Evolutionary conservation across 2,888 invertebrate species (phyloP), one percentile per base, ranked within the genome.

Genomic region (Deilephila elpenor): DNA sequence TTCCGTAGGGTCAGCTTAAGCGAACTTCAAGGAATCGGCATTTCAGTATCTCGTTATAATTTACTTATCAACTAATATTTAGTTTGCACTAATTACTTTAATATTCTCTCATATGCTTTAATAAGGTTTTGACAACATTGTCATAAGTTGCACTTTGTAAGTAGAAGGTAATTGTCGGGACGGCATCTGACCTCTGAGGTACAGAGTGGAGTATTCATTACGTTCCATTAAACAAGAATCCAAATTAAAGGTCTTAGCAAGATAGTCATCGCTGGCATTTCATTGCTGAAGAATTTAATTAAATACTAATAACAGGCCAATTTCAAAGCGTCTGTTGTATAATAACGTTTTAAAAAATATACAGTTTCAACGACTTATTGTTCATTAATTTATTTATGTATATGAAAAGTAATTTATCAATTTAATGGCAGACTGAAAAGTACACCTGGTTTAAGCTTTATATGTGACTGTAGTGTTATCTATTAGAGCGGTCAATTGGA

Each of bases 201-300:
- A 73, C 74, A 74, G 73, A 78, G 76, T 70, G 72, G 78, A 79
- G 73, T 78, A 78, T 81, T 82, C 77, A 81, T 82, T 82, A 79
- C 78, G 75, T 79, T 78, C 76, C 78, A 80, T 81, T 82, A 79
- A 80, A 73, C 75, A 78, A 81, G 80, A 82, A 83, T 85, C 82
- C 79, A 82, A 85, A 88, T 87, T 79, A 84, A 83, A 86, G 83
- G 82, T 75, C 78, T 70, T 78, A 74, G 76, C 74, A 78, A 79
- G 74, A 78, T 75, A 78, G 77, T 80, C 79, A 72, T 70, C 75
- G 79, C 77, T 77, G 74, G 75, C 74, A 75, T 77, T 78, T 78
- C 74, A 78, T 76, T 78, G 78, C 78, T 80, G 74, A 84, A 83
- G 81, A 84, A 85, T 83, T 85, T 83, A 80, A 84, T 84, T 81